These are phyloP conservation scores for Semicossyphus pulcher DNA, from an alignment of 2,113 vertebrate species.

Conservation along the genomic window DNA sequence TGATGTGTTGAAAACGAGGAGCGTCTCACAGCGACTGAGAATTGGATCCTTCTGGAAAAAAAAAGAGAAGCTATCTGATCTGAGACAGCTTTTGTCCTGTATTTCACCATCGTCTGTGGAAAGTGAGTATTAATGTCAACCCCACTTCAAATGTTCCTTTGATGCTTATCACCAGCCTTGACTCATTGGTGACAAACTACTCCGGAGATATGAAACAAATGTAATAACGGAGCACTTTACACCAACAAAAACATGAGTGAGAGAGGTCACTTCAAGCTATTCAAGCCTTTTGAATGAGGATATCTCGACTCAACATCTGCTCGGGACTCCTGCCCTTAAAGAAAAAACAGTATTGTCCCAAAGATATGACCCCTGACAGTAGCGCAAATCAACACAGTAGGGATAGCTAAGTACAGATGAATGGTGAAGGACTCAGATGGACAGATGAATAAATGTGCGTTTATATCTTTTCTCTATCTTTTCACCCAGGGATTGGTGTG, in stretches of 20 bases:
- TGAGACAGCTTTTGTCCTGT: conserved; percentile 45
- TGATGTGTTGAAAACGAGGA: conserved; percentile 44
- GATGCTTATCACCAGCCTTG: conserved; percentile 40
- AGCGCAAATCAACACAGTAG: background rate
- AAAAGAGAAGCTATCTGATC: conserved; percentile 30
- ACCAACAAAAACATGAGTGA: conserved; percentile 18
- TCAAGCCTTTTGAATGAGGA: conserved; percentile 10
- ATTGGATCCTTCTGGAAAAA: conserved; percentile 33
- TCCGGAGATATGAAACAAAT: conserved; percentile 30
- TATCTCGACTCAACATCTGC: background rate
- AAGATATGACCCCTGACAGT: background rate
- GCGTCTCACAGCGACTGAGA: conserved; percentile 42
- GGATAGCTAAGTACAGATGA: conserved; percentile 36
- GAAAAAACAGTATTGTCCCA: background rate
- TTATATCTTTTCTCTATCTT: no score
- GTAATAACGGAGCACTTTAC: conserved; percentile 34
- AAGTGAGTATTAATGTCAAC: conserved; percentile 50
- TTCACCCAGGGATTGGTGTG: conserved; percentile 26
- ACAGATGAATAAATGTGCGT: conserved; percentile 51
- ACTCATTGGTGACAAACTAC: conserved; percentile 29
- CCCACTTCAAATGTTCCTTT: conserved; percentile 37
- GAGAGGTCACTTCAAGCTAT: background rate
- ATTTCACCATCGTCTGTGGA: conserved; percentile 49
- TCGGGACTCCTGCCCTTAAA: background rate
- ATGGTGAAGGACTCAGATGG: conserved; percentile 25